Percentiles rank a stretch among this genome's conserved stretches.
Conservation (phyloP, 2,888 invertebrate species). For the Drosophila meridionalis region DNA sequence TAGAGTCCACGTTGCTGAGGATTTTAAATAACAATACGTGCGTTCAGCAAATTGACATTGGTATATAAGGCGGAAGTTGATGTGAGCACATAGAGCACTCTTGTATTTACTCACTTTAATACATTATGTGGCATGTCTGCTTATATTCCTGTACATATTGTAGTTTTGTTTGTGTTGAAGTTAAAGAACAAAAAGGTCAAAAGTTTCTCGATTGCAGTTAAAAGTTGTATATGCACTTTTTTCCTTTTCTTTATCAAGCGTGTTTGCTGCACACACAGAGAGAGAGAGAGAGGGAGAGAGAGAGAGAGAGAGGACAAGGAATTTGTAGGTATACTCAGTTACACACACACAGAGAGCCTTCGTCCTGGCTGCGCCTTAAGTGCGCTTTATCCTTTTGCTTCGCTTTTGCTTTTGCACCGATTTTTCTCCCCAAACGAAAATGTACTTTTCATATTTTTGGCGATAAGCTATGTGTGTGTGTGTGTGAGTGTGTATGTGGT, state of each 20-base stretch:
- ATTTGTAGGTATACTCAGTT: conserved; percentile 29
- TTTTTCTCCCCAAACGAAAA: conserved; percentile 46
- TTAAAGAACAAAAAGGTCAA: conserved; percentile 75
- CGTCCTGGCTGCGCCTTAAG: conserved; percentile 59
- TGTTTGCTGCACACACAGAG: conserved; percentile 52
- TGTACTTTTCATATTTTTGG: conserved; percentile 80
- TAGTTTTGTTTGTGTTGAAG: conserved; percentile 34
- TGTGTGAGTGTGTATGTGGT: conserved; percentile 2
- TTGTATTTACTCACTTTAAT: not conserved
- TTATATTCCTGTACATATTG: conserved; percentile 10
- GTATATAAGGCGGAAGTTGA: conserved; percentile 62
- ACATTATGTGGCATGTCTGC: conserved; percentile 15
- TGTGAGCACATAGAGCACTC: conserved; percentile 13
- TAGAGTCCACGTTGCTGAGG: conserved; percentile 39
- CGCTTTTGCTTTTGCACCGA: conserved; percentile 27
- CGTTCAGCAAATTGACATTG: conserved; percentile 50
- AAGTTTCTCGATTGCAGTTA: conserved; percentile 77
- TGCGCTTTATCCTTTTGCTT: conserved; percentile 62
- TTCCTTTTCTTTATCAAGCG: conserved; percentile 69
- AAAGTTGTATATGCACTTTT: conserved; percentile 65
- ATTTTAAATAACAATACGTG: conserved; percentile 59
- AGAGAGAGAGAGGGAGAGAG: no score
- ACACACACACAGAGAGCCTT: conserved; percentile 19
- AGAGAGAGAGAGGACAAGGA: conserved; percentile 14
- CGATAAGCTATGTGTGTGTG: conserved; percentile 55